Base-by-base conservation (phyloP, 2,888 invertebrate genomes). In the Tridacna gigas region DNA sequence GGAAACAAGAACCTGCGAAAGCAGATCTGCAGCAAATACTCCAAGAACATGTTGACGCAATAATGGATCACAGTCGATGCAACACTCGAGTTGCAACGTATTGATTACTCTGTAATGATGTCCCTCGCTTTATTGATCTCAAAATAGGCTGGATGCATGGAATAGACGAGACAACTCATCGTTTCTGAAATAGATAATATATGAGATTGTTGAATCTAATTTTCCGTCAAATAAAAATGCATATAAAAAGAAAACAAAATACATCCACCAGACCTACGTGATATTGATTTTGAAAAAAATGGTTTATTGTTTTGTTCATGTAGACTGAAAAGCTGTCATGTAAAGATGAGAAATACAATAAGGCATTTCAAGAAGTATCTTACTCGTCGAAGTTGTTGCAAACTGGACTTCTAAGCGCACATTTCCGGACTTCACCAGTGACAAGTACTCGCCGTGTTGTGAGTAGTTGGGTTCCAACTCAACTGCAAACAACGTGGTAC, bases 341-440 rank as follows among this genome's bases (percentile, higher is more conserved):
- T 69, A 22, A 26, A 28, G 22, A 13, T 45, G 15, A 47, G 26
- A 47, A 47, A 47, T 71, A 26, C 15, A n/a, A 37, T 73, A 48
- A 48, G n/a, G 18, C 22, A 73, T 12, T 18, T 12, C 47, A 73
- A 73, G n/a, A 73, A 12, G 28, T 60, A 28, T 28, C 61, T 74
- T 18, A 74, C 74, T 56, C 13, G 75, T 18, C 25, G n/a, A 77
- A 65, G 0, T 79, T 26, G 1, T 22, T 37, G n/a, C 45, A 60
- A 79, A 79, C 60, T 77, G 76, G 12, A n/a, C n/a, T n/a, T n/a
- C n/a, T n/a, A n/a, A n/a, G n/a, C n/a, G n/a, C n/a, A n/a, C n/a
- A n/a, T n/a, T 76, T 25, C 77, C 79, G 37, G 83, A 63, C 22
- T 83, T 83, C 25, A 71, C 61, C 25, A 83, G 60, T 15, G 83